A percentile compares a stretch with the other conserved stretches of the same genome.
These are phyloP conservation scores for Yponomeuta sedellus DNA, from an alignment of 2,888 invertebrate species.

Conservation along the genomic window DNA sequence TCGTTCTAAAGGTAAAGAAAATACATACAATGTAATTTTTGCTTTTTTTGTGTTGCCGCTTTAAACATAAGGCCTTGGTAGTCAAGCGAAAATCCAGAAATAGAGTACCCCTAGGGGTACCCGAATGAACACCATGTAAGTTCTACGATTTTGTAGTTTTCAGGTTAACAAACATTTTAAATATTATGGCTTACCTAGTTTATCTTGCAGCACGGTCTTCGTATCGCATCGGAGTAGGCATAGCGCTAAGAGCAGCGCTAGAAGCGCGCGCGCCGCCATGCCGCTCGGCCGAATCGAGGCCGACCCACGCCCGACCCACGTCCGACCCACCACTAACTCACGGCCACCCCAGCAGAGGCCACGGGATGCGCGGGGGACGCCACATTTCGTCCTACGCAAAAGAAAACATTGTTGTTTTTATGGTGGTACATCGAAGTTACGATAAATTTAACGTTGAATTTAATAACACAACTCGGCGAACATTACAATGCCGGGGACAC, in stretches of 20 bases:
- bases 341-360: slow-evolving; percentile 27
- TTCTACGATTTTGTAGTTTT: no score
- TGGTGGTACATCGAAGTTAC: no score
- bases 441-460: not conserved
- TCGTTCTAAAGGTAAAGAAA: no score
- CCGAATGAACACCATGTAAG: no score
- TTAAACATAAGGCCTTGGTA: no score
- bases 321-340: slow-evolving; percentile 13
- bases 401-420: not conserved
- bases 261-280: slow-evolving; percentile 54
- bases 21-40: no score
- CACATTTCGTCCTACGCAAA: not conserved
- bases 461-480: not conserved
- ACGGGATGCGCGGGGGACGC: not conserved
- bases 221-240: slow-evolving; percentile 66
- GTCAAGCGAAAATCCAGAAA: no score
- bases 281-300: slow-evolving; percentile 27
- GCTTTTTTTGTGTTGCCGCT: no score
- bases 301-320: not conserved
- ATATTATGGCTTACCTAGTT: slow-evolving; percentile 50
- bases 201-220: slow-evolving; percentile 64
- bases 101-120: no score
- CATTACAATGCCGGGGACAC: not conserved
- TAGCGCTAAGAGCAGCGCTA: slow-evolving; percentile 53
- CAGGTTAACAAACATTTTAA: no score